phyloP scores from a whole-genome alignment of 2,113 vertebrate species.

The Galemys pyrenaicus region DNA sequence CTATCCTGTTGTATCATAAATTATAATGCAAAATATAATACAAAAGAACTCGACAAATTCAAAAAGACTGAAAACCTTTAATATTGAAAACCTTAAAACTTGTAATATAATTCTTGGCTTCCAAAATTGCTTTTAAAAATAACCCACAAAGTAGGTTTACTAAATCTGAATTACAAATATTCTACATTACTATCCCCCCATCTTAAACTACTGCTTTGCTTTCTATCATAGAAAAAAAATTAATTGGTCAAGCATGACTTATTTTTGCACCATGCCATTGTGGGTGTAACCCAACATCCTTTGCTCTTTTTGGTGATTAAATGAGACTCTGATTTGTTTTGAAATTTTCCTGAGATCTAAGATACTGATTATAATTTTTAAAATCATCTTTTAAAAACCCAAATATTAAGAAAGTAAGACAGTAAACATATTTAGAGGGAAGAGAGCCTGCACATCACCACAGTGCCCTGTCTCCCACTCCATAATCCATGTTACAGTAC shows the following conservation, averaged over 20 bases:
- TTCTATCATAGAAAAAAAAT: conserved; percentile 51
- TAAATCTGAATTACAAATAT: conserved; percentile 49
- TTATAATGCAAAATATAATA: conserved; percentile 2
- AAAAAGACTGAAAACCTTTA: not conserved
- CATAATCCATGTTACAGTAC: not conserved
- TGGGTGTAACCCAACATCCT: conserved; percentile 37
- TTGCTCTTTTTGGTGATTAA: conserved; percentile 20
- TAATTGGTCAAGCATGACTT: conserved; percentile 38
- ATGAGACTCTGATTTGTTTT: conserved; percentile 42
- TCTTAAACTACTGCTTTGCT: not conserved
- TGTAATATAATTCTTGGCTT: conserved; percentile 49
- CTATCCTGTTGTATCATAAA: not conserved
- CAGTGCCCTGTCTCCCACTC: not conserved
- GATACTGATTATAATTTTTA: conserved; percentile 23
- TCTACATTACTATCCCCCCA: conserved; percentile 2
- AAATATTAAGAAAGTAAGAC: conserved; percentile 19
- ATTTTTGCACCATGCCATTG: conserved; percentile 20
- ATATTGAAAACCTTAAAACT: not conserved
- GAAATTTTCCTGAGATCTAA: conserved; percentile 23
- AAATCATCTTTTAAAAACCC: not conserved
- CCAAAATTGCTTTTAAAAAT: conserved; percentile 45
- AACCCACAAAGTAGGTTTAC: not conserved
- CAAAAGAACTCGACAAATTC: conserved; percentile 32
- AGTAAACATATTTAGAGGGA: not conserved
- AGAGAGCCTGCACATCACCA: not conserved